Evolutionary conservation across 2,888 invertebrate genomes (phyloP).

Genomic region (Cryptophagus acutangulus): DNA sequence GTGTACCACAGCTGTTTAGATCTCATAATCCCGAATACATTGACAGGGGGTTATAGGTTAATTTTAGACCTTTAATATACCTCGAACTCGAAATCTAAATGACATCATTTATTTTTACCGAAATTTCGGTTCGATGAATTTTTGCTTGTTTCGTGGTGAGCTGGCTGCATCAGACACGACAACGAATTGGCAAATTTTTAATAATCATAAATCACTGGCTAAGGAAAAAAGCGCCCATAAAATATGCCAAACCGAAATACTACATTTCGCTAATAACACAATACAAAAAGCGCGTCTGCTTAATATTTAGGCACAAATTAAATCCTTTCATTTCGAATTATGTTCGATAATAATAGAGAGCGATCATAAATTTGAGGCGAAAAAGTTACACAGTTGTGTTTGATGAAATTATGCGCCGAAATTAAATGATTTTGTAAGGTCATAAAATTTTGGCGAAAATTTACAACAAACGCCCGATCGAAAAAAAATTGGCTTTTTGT

Average conservation of each 20-base stretch:
- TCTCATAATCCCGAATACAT: slow-evolving; percentile 44
- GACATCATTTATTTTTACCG: too few relatives aligned
- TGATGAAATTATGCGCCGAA: too few relatives aligned
- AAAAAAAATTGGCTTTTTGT: too few relatives aligned
- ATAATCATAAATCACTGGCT: slow-evolving; percentile 43
- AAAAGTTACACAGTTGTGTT: too few relatives aligned
- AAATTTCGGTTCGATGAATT: too few relatives aligned
- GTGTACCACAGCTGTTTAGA: slow-evolving; percentile 45
- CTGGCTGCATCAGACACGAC: neutral
- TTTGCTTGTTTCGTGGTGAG: too few relatives aligned
- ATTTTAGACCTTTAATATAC: slow-evolving; percentile 42
- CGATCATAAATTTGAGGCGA: too few relatives aligned
- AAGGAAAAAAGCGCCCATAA: slow-evolving; percentile 37
- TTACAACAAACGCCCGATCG: too few relatives aligned
- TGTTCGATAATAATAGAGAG: slow-evolving; percentile 5
- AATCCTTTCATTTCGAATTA: slow-evolving; percentile 5
- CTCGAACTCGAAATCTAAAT: slow-evolving; percentile 27
- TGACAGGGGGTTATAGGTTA: slow-evolving; percentile 46
- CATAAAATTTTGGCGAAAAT: too few relatives aligned
- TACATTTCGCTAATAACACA: neutral
- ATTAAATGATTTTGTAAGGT: too few relatives aligned
- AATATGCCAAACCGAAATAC: slow-evolving; percentile 39
- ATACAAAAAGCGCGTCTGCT: slow-evolving; percentile 1
- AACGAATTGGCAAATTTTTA: slow-evolving; percentile 36
- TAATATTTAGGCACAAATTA: slow-evolving; percentile 10